A percentile compares a stretch with the other conserved stretches of the same genome.
These are phyloP conservation scores for Eurois occulta DNA, from an alignment of 2,888 invertebrate genomes.

Conservation along the genomic window DNA sequence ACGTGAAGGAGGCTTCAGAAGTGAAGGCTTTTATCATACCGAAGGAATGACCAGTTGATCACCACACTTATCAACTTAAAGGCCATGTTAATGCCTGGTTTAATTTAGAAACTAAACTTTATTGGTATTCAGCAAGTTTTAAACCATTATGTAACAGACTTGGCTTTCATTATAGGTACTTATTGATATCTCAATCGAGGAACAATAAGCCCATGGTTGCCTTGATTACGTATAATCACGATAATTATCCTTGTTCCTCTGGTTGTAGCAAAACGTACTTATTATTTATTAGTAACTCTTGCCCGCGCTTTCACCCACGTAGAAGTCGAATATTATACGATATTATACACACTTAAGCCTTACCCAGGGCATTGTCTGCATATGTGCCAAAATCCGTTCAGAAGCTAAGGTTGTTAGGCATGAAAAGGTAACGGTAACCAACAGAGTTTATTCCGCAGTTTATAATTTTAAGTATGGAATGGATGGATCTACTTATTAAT, in stretches of 20 bases:
- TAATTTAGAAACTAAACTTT: neutral
- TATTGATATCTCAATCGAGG: neutral
- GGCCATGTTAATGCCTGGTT: neutral
- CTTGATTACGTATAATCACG: constrained; percentile 1
- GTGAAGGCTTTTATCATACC: neutral
- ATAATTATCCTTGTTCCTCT: neutral
- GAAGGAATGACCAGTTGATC: neutral
- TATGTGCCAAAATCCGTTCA: neutral
- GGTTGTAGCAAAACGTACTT: neutral
- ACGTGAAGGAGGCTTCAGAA: neutral
- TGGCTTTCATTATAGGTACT: neutral
- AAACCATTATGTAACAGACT: neutral
- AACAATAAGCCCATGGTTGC: neutral
- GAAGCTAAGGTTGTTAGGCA: no score
- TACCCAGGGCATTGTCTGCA: neutral
- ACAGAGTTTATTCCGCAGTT: neutral
- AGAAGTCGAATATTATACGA: neutral
- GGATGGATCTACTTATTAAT: no score
- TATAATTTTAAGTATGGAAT: no score
- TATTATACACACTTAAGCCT: no score
- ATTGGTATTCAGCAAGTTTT: neutral
- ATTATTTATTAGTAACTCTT: neutral
- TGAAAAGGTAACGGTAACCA: neutral
- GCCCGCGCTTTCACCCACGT: neutral
- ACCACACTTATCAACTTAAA: neutral